A percentile compares a stretch with the other conserved stretches of the same genome.
Evolutionary conservation across 2,113 vertebrate species (phyloP).

Genomic region (Oriolus oriolus): DNA sequence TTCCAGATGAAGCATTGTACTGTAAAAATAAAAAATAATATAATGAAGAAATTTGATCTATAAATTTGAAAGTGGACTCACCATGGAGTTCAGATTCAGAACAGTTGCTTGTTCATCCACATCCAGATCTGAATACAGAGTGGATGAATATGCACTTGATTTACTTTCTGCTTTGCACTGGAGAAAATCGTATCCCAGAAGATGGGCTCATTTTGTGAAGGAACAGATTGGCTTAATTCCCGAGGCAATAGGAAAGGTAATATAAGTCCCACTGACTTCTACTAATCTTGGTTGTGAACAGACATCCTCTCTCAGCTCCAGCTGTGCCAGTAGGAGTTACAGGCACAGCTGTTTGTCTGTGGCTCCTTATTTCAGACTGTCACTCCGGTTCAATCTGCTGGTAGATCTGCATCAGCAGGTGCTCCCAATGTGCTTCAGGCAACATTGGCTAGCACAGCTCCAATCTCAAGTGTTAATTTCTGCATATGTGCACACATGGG

Average conservation of each 20-base stretch:
- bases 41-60: not conserved
- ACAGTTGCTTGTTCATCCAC: not conserved
- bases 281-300: not conserved
- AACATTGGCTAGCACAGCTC: not conserved
- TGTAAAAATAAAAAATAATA: not conserved
- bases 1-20: not conserved
- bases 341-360: not conserved
- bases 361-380: not conserved
- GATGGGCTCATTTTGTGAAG: not conserved
- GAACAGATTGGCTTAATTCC: constrained; percentile 1
- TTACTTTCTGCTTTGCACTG: not conserved
- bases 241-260: not conserved
- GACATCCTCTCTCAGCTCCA: not conserved
- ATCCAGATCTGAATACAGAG: not conserved
- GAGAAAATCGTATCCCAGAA: not conserved
- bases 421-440: not conserved
- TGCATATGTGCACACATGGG: not conserved
- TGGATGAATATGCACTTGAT: not conserved
- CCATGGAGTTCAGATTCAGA: not conserved
- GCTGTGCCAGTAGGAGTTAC: not conserved
- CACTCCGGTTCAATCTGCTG: not conserved
- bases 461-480: not conserved
- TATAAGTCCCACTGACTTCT: not conserved
- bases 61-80: not conserved
- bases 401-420: not conserved